phyloP scores from a whole-genome alignment of 2,797 vertebrate genomes.

The Psittacula echo region DNA sequence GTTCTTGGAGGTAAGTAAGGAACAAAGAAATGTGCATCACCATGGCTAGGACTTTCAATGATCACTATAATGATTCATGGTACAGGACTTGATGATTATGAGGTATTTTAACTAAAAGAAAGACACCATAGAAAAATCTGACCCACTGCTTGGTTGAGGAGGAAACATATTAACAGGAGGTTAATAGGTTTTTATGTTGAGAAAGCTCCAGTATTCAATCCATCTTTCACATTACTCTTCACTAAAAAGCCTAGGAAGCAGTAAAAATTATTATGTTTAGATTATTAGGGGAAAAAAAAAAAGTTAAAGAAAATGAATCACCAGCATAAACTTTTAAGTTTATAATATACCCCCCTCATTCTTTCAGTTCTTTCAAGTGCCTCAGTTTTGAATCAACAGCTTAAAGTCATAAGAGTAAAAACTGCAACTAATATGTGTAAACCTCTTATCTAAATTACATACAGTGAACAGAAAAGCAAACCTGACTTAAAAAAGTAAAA shows the following conservation, averaged over 20 bases:
- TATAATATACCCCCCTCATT: background rate
- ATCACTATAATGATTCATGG: background rate
- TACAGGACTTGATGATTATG: background rate
- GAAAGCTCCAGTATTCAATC: background rate
- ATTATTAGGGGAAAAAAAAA: background rate
- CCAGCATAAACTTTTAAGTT: background rate
- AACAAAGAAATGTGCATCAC: background rate
- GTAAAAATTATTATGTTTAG: background rate
- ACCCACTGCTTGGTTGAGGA: background rate
- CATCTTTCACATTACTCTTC: background rate
- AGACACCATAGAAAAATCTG: background rate
- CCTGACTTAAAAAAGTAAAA: background rate
- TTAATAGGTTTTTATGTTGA: background rate
- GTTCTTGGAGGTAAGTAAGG: background rate
- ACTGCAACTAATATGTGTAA: background rate
- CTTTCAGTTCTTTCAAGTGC: background rate
- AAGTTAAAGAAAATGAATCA: background rate
- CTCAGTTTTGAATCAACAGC: background rate
- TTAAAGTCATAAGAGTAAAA: background rate
- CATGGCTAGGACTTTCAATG: background rate
- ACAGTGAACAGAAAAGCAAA: background rate
- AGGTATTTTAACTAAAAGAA: background rate
- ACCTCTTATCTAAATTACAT: background rate
- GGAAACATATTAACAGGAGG: background rate
- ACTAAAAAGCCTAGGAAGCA: background rate